Base-by-base conservation (phyloP, 2,113 vertebrate species). In the Tachysurus vachellii region DNA sequence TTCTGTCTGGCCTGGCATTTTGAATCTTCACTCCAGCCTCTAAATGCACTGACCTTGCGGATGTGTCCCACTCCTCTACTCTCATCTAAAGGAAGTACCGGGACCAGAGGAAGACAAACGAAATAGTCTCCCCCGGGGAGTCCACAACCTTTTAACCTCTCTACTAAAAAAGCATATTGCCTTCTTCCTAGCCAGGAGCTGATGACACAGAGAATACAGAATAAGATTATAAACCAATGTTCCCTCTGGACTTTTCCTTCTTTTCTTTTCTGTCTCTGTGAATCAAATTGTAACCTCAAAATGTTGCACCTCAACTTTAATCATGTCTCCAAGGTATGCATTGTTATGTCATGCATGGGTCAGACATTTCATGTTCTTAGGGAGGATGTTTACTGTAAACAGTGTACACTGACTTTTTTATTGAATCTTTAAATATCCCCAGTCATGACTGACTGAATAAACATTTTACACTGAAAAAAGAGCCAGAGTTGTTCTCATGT, bases 121-220 rank as follows among this genome's bases (percentile, higher is more conserved):
- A 80, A 86, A 44, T 66, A 57, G 68, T 62, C 82, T 62, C 66
- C 84, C 88, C 75, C 88, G 50, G 90, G 88, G 79, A 88, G 88
- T 80, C 70, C 86, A 36, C 84, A 88, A 79, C 80, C 91, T 91
- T 90, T 92, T 79, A 92, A 87, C 77, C 87, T 90, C 82, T 80
- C 87, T 36, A 83, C 86, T 36, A 85, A 86, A 54, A 88, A 42
- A 50, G 64, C 73, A 66, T 68, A 85, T 70, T 89, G 50, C 77
- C 59, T 17, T 77, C 73, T 70, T 85, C 71, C 82, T 28, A 57
- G 16, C 89, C 84, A 77, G n/a, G 84, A 84, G 89, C n/a, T 73
- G 53, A 85, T 64, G 86, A 87, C 84, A 88, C 59, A 85, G 31
- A 57, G 82, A 88, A 89, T 62, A 85, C 53, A 86, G 75, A 85